Evolutionary conservation across 2,113 vertebrate species (phyloP).

Genomic region (Porphyrio hochstetteri): DNA sequence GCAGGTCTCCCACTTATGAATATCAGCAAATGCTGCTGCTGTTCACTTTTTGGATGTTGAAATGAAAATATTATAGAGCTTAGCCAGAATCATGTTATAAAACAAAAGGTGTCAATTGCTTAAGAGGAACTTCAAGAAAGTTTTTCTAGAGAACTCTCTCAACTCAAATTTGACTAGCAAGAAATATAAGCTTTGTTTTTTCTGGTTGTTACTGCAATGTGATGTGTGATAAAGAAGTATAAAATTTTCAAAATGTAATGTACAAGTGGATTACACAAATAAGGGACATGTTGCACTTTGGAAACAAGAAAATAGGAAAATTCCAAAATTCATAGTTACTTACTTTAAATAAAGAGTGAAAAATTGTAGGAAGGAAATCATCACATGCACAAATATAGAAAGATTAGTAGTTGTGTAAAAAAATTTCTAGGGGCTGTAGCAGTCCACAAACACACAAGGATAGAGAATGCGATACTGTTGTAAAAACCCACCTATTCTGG

Average conservation of each 20-base stretch:
- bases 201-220: not conserved
- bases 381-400: not conserved
- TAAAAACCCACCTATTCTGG: not conserved
- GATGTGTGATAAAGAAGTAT: not conserved
- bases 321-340: not conserved
- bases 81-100: not conserved
- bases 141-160: not conserved
- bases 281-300: not conserved
- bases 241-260: not conserved
- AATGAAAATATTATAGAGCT: not conserved
- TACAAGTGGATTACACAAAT: fast-evolving
- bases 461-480: fast-evolving
- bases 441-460: not conserved
- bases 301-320: not conserved
- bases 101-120: not conserved
- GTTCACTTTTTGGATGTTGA: not conserved
- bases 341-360: not conserved
- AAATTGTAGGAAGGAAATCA: not conserved
- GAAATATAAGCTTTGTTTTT: not conserved
- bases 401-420: not conserved
- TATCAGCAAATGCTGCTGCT: not conserved
- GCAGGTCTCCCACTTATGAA: not conserved
- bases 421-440: not conserved
- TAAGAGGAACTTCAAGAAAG: not conserved
- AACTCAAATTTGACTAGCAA: not conserved